phyloP scores from a whole-genome alignment of 2,888 invertebrate genomes.

The Ptilodon capucinus region DNA sequence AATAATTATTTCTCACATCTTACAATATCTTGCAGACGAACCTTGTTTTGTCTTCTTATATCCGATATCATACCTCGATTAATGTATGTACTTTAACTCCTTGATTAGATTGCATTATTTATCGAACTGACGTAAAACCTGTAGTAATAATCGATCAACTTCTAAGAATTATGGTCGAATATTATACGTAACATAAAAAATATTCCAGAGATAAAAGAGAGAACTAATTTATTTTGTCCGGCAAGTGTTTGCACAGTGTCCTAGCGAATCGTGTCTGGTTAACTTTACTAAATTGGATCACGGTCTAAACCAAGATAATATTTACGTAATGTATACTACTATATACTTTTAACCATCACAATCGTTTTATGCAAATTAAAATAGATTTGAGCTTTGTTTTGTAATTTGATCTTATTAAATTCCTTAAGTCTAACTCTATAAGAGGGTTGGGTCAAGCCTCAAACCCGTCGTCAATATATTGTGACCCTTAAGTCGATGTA shows the following conservation, averaged over 20 bases:
- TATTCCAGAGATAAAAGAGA: conserved; percentile 30
- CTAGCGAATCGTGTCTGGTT: conserved; percentile 25
- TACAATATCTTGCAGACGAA: neutral
- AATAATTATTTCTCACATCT: neutral
- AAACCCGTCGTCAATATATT: neutral
- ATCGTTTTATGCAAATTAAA: conserved; percentile 1
- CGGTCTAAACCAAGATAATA: conserved; percentile 20
- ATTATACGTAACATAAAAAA: conserved; percentile 38
- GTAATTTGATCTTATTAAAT: no score
- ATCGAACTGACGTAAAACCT: conserved; percentile 6
- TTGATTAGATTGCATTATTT: conserved; percentile 5
- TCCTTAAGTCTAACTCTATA: no score
- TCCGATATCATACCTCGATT: neutral
- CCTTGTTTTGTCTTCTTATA: neutral
- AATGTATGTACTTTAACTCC: neutral
- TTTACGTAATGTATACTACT: conserved; percentile 29
- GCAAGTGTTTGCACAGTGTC: conserved; percentile 41
- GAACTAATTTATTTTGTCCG: conserved; percentile 40
- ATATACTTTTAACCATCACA: conserved; percentile 8
- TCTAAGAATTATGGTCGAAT: conserved; percentile 9
- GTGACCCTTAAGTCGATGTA: conserved; percentile 1
- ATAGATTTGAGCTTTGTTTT: conserved; percentile 1
- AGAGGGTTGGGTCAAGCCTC: no score
- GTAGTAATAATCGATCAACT: neutral
- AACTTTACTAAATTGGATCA: conserved; percentile 32